Conservation (phyloP, 2,888 invertebrate species). For the Agriotes lineatus region DNA sequence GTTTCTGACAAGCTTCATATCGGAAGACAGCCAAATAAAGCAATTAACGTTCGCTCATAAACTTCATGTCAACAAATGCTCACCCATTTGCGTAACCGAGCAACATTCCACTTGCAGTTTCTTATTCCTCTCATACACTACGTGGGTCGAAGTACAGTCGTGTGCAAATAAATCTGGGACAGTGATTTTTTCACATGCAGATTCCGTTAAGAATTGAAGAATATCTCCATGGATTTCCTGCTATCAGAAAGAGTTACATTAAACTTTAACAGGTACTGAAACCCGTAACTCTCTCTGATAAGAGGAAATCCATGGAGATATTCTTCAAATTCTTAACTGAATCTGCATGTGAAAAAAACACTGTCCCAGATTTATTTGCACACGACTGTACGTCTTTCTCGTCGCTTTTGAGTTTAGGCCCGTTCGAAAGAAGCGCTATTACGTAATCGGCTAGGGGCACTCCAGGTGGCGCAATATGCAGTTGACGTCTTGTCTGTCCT, state of each 20-base stretch:
- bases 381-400: neutral
- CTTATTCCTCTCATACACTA: too few species aligned
- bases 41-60: constrained; percentile 23
- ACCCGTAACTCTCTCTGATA: too few species aligned
- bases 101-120: neutral
- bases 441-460: constrained; percentile 40
- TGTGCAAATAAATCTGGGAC: too few species aligned
- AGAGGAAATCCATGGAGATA: too few species aligned
- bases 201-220: too few species aligned
- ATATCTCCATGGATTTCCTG: too few species aligned
- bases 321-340: too few species aligned
- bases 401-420: neutral
- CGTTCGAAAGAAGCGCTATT: neutral
- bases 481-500: constrained; percentile 46
- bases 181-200: too few species aligned
- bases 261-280: too few species aligned
- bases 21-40: constrained; percentile 10
- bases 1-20: constrained; percentile 21
- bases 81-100: constrained; percentile 10
- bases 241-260: too few species aligned
- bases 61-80: constrained; percentile 17
- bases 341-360: too few species aligned
- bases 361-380: neutral
- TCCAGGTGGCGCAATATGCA: constrained; percentile 50
- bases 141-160: too few species aligned